Conservation (phyloP, 2,888 invertebrate genomes). For the Drosophila histrio region DNA sequence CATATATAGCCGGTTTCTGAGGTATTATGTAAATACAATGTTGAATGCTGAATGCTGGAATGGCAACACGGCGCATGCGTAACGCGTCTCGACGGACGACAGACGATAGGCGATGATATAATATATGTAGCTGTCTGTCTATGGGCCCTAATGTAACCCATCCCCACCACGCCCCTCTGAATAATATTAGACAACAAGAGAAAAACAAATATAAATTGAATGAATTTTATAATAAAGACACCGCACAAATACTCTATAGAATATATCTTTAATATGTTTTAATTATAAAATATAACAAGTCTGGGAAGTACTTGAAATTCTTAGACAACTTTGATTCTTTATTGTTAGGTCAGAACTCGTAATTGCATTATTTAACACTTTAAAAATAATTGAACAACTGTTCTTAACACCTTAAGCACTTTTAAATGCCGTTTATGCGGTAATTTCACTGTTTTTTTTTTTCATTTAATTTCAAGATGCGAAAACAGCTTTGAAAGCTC, state of each 20-base stretch:
- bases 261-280: background rate
- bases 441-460: background rate
- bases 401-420: constrained; percentile 6
- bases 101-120: constrained; percentile 32
- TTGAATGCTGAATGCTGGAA: constrained; percentile 18
- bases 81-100: constrained; percentile 33
- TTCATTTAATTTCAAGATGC: constrained; percentile 2
- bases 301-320: background rate
- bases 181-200: constrained; percentile 36
- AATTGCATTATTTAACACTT: background rate
- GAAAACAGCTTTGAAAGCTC: constrained; percentile 14
- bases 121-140: constrained; percentile 22
- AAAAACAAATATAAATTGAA: constrained; percentile 8
- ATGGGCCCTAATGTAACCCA: constrained; percentile 35
- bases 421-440: background rate
- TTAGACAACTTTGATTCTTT: background rate
- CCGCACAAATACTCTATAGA: constrained; percentile 10
- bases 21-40: constrained; percentile 49
- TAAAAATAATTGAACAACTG: constrained; percentile 31
- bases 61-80: constrained; percentile 57
- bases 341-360: constrained; percentile 3
- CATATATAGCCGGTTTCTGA: constrained; percentile 46
- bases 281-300: background rate
- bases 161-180: background rate
- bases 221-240: background rate